These are phyloP conservation scores for Anolis sagrei DNA, from an alignment of 2,113 vertebrate genomes.

Conservation along the genomic window DNA sequence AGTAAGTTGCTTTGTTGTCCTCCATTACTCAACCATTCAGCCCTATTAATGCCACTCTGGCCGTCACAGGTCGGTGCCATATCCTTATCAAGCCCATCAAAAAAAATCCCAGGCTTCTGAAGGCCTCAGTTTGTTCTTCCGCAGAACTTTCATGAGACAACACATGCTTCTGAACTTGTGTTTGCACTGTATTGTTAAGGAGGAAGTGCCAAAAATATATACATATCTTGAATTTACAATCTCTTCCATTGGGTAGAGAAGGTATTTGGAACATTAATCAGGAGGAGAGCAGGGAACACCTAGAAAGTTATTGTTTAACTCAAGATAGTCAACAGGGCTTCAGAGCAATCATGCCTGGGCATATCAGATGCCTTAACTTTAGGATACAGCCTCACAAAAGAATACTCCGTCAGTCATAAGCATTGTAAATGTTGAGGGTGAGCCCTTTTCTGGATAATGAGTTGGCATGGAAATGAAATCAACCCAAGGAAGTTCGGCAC, in stretches of 20 bases:
- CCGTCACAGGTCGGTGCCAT: not conserved
- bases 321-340: constrained; percentile 49
- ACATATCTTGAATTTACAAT: constrained; percentile 20
- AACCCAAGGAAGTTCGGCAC: not conserved
- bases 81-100: not conserved
- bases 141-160: not conserved
- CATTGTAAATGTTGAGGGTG: not conserved
- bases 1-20: too few relatives aligned
- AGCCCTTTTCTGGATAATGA: not conserved
- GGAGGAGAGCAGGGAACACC: constrained; percentile 52
- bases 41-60: not conserved
- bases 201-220: not conserved
- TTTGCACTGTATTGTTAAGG: constrained; percentile 19
- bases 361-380: constrained; percentile 38
- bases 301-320: constrained; percentile 68
- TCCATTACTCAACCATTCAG: not conserved
- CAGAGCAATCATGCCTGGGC: constrained; percentile 24
- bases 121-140: not conserved
- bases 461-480: not conserved
- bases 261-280: constrained; percentile 53
- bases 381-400: constrained; percentile 24
- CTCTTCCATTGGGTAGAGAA: constrained; percentile 45
- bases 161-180: constrained; percentile 3
- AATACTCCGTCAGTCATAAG: not conserved
- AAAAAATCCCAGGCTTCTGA: not conserved